Evolutionary conservation across 2,113 vertebrate species (phyloP).

Genomic region (Dinomys branickii): DNA sequence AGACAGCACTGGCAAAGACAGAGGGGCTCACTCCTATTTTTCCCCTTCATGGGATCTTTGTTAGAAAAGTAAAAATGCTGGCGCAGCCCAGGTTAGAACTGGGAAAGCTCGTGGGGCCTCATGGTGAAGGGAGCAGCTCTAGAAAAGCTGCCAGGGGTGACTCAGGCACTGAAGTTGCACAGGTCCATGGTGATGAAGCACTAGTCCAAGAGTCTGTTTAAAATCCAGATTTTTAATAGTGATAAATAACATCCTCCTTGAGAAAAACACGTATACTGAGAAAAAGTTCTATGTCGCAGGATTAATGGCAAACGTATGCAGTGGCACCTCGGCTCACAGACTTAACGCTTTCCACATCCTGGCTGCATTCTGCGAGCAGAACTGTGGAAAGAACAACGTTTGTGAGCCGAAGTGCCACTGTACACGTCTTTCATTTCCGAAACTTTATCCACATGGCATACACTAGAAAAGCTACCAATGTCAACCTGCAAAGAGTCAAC

Average conservation of each 20-base stretch:
- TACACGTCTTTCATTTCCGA: background rate
- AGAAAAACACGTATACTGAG: background rate
- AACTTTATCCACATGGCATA: background rate
- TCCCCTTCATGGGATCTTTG: constrained; percentile 59
- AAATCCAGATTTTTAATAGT: background rate
- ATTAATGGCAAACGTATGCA: background rate
- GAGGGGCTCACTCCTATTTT: constrained; percentile 97
- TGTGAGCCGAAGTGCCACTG: background rate
- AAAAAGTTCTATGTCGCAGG: background rate
- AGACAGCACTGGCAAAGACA: constrained; percentile 91
- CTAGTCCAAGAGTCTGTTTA: background rate
- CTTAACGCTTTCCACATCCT: background rate
- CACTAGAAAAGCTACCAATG: background rate
- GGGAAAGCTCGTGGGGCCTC: background rate
- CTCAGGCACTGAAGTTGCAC: background rate
- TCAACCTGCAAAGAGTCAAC: background rate
- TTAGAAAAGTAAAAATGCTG: background rate
- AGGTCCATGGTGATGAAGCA: background rate
- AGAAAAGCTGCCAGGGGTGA: background rate
- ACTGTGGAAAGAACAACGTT: background rate
- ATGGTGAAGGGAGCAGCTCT: background rate
- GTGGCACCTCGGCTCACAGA: background rate
- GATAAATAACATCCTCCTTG: background rate
- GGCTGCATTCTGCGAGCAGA: background rate
- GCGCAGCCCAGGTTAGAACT: background rate